Percentiles rank a stretch among this genome's conserved stretches.
phyloP scores from a whole-genome alignment of 2,888 invertebrate genomes.

The Latrodectus elegans region DNA sequence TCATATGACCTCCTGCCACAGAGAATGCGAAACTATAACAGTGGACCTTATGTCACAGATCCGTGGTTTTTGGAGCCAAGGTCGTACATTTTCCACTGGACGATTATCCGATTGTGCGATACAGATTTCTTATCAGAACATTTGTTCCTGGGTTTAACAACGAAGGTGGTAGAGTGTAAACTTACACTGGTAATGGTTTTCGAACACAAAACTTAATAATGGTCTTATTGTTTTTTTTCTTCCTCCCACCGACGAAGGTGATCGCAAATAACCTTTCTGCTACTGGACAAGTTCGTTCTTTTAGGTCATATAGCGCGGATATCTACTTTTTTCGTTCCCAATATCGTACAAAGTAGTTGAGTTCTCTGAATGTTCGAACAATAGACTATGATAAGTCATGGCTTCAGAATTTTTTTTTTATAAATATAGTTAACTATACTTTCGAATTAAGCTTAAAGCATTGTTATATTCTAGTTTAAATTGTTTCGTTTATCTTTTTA shows the following conservation, averaged over 20 bases:
- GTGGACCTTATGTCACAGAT: constrained; percentile 32
- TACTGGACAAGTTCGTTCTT: not conserved
- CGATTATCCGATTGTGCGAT: constrained; percentile 36
- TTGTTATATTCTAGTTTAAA: no score
- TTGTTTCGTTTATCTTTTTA: no score
- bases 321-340: not conserved
- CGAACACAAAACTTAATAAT: constrained; percentile 25
- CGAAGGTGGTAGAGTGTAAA: constrained; percentile 31
- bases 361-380: not conserved
- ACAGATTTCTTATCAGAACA: constrained; percentile 37
- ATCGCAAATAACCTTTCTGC: constrained; percentile 7
- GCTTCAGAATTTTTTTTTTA: not conserved
- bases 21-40: not conserved
- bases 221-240: constrained; percentile 15
- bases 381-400: not conserved
- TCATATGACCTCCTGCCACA: constrained; percentile 36
- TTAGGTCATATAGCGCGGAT: constrained; percentile 22
- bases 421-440: not conserved
- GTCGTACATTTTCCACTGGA: constrained; percentile 33
- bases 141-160: constrained; percentile 5
- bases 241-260: constrained; percentile 12
- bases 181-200: constrained; percentile 27
- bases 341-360: not conserved
- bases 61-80: constrained; percentile 45
- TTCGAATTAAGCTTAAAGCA: not conserved